Evolutionary conservation across 1,140 invertebrate genomes (phyloP), one percentile per base, ranked within the genome.

Genomic region (Pemphigus obesinymphae): DNA sequence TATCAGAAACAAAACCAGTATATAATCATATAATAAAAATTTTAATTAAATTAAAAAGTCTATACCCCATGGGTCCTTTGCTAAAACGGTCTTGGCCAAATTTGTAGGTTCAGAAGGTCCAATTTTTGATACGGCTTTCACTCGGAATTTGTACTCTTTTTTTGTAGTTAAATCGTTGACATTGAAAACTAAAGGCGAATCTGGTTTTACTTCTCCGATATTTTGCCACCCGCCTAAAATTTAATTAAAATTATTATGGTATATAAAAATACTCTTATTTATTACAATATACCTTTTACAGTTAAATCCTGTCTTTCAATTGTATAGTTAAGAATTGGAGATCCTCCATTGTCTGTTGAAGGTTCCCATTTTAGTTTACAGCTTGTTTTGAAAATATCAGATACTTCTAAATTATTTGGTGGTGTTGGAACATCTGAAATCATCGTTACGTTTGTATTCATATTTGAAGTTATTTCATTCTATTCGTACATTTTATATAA

Each of bases 11-110:
- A 78, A 73, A 75, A 40, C 58, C 1, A 43, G 3, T 17, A 31
- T 23, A 72, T 48, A 70, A 20, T 70, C n/a, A 23, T 1, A 20
- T 26, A 75, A 5, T n/a, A 61, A 3, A 81, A 53, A n/a, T 31
- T 26, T 45, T 37, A 5, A 8, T 70, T 23, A 7, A 40, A 23
- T 2, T 48, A 11, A 23, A 2, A 8, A 17, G 53, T 66, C 78
- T 88, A 89, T 89, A 96, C 95, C 96, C 95, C 96, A 99, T 84
- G 97, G 97, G 92, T 99, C 96, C 88, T 99, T 99, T 50, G 97
- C 97, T 63, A 98, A 87, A 37, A 97, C 92, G 40, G 94, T 91
- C 86, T 95, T 96, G 82, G 89, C 92, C 85, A 96, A 95, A 11
- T 92, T 88, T 31, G 95, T 93, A 70, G 96, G 96, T 86, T 98